Evolutionary conservation across 2,797 vertebrate species (phyloP).

Genomic region (Anguilla pacifica): DNA sequence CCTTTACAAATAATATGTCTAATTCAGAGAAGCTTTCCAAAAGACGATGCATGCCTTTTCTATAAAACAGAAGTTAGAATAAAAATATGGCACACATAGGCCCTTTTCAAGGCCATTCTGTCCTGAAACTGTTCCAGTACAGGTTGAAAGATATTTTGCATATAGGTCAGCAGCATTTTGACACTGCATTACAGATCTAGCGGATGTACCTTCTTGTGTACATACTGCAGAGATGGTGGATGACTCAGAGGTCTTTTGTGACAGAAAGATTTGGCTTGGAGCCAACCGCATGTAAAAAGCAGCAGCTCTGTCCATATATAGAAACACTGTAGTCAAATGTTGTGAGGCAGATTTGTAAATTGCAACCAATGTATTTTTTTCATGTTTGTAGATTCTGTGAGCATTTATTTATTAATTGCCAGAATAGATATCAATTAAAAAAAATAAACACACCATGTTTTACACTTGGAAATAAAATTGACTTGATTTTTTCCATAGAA

Average conservation of each 20-base stretch:
- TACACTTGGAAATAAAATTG: neutral
- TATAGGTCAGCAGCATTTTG: neutral
- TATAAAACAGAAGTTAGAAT: neutral
- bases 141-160: slow-evolving; percentile 5
- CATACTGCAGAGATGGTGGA: slow-evolving; percentile 10
- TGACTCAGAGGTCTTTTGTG: slow-evolving; percentile 32
- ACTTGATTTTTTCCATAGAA: neutral
- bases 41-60: neutral
- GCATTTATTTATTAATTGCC: neutral
- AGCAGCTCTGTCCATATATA: neutral
- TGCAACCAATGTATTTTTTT: neutral
- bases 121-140: neutral
- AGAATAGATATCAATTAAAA: neutral
- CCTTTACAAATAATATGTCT: neutral
- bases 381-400: neutral
- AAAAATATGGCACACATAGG: neutral
- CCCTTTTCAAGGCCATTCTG: neutral
- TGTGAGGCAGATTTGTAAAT: slow-evolving; percentile 23
- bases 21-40: slow-evolving; percentile 7
- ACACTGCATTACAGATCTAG: neutral
- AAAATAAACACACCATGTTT: neutral
- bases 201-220: slow-evolving; percentile 11
- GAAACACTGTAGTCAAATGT: slow-evolving; percentile 23
- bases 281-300: slow-evolving; percentile 27
- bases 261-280: slow-evolving; percentile 14